Evolutionary conservation across 2,888 invertebrate species (phyloP), one percentile per base, ranked within the genome.

Genomic region (Cosmia pyralina): DNA sequence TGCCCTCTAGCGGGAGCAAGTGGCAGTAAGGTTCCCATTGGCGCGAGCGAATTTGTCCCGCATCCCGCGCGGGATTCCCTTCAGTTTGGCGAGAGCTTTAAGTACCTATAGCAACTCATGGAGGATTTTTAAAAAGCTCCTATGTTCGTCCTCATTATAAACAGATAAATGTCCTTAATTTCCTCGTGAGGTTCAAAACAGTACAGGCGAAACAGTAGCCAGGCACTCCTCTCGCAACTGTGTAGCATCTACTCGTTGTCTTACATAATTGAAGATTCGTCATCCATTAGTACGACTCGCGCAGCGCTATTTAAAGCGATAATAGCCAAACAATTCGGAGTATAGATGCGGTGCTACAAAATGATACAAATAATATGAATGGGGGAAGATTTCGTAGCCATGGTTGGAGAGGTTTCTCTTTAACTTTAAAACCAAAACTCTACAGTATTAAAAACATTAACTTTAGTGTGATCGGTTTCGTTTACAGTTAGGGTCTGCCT

Each of bases 231-330:
- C 46, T 46, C 34, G 57, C 69, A 68, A 69, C n/a, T 72, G 71
- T 69, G 66, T 74, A 69, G 64, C 72, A 84, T 75, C 19, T 64
- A 71, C 50, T 63, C 71, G 77, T 77, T 75, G 73, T 79, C 64
- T 79, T 79, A 64, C 73, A 73, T 84, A 82, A 74, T 78, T 85
- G 72, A 74, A 58, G 67, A 69, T 74, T 79, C 79, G 77, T 85
- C 85, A 85, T 76, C 68, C 28, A 84, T 83, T 85, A 84, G 66
- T 59, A 64, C 62, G 77, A 58, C 75, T 85, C 67, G 66, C 76
- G 72, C 72, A 63, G 57, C 38, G 76, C 77, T 81, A 81, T 79
- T 85, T 81, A 67, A 73, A 71, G 74, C 57, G 64, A 65, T 70
- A 71, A 77, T 68, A 76, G 66, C 34, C 65, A 64, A 63, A 41